phyloP scores from a whole-genome alignment of 1,140 invertebrate genomes.

The Chelonus insularis region DNA sequence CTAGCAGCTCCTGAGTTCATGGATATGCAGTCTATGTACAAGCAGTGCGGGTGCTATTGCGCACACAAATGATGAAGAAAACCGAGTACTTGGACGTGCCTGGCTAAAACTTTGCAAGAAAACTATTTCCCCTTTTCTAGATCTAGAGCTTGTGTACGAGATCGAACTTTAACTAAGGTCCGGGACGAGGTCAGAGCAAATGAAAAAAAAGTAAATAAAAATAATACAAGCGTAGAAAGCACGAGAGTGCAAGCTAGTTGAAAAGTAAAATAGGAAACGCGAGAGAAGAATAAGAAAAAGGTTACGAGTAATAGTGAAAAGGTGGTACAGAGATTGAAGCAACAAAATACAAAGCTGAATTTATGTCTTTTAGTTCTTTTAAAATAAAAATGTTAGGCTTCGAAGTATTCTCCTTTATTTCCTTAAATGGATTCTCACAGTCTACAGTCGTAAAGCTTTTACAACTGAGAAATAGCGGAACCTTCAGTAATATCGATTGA shows the following conservation, averaged over 20 bases:
- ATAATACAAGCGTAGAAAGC: not conserved
- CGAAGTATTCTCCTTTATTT: not conserved
- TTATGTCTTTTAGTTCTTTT: not conserved
- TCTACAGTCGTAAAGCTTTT: too few species aligned
- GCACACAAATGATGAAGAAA: conserved; percentile 18
- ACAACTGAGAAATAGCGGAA: too few species aligned
- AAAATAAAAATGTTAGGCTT: not conserved
- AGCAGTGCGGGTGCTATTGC: not conserved
- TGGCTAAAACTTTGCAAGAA: conserved; percentile 3
- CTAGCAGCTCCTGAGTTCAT: not conserved
- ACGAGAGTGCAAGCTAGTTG: too few species aligned
- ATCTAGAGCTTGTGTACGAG: conserved; percentile 6
- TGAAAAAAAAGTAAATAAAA: not conserved
- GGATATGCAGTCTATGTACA: not conserved
- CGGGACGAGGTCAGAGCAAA: not conserved
- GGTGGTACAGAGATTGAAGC: not conserved
- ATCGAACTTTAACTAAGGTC: conserved; percentile 24
- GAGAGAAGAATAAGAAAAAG: not conserved
- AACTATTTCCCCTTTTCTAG: conserved; percentile 14
- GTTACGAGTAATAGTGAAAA: not conserved
- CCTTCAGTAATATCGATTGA: too few species aligned
- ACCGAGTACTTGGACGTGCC: conserved; percentile 8
- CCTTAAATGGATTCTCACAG: not conserved
- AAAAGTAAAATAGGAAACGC: not conserved
- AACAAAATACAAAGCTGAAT: not conserved